Evolutionary conservation across 2,888 invertebrate species (phyloP), one percentile per base, ranked within the genome.

Genomic region (Neocrepidodera transversa): DNA sequence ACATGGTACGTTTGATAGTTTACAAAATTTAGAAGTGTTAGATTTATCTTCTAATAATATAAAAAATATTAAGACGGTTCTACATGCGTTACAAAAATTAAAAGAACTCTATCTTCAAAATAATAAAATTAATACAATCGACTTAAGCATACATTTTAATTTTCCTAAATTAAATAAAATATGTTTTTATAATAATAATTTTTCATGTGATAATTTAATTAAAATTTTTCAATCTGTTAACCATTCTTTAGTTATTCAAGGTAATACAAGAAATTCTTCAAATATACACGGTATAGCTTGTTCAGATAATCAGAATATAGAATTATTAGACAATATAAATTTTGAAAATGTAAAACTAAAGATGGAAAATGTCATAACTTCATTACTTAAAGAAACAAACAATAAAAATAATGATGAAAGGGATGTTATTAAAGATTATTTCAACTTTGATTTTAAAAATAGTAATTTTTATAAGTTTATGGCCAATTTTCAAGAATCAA

Each of bases 401-500:
- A 35, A 35, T 13, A 35, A 35, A 13, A 35, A 14, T 13, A 2
- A 13, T 4, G 14, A 13, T 5, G 3, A 35, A 13, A 35, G 4
- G 13, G 13, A 35, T 35, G 35, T 14, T 14, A 1, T 35, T 11
- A 11, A 35, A 35, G 35, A 13, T 7, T 58, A 58, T 40, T 58
- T 58, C 28, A 58, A 58, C 30, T 30, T 49, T 28, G 58, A 49
- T 35, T 58, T 58, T 11, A 42, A 43, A 32, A 42, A 47, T 8
- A 55, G 51, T 35, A 60, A 55, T 36, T 60, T 60, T 38, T 60
- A 60, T 55, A 55, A 60, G 40, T 53, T 55, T 30, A 17, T 55
- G 40, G 45, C 53, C 30, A 42, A 38, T 14, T 36, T 60, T 23
- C 42, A 54, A 43, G 47, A 49, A 13, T 26, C 17, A n/a, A 54